phyloP scores from a whole-genome alignment of 2,888 invertebrate genomes.

The Globia sparganii region DNA sequence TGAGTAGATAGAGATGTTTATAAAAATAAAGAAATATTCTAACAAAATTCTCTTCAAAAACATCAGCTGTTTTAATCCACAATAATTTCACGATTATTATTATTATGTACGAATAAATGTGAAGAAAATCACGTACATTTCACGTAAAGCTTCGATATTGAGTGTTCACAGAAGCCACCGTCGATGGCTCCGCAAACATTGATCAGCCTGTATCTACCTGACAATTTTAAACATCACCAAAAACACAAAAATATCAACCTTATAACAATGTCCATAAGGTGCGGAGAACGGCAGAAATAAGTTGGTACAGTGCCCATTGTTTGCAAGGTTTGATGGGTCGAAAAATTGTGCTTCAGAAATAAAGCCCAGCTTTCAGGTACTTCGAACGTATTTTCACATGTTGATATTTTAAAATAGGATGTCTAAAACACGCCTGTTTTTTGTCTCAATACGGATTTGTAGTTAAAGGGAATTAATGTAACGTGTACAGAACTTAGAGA shows the following conservation, averaged over 20 bases:
- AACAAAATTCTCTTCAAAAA: neutral
- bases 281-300: neutral
- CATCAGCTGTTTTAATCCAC: neutral
- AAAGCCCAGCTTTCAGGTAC: conserved; percentile 50
- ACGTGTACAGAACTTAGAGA: neutral
- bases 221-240: conserved; percentile 2
- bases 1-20: neutral
- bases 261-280: accelerated
- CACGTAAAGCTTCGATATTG: conserved; percentile 39
- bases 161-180: conserved; percentile 46
- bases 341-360: conserved; percentile 64
- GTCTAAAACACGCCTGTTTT: neutral
- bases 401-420: conserved; percentile 33
- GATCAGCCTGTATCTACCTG: conserved; percentile 63
- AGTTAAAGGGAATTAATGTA: neutral
- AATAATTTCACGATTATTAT: conserved; percentile 11
- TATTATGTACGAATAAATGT: neutral
- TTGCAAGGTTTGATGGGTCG: conserved; percentile 60
- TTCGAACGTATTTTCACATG: conserved; percentile 25
- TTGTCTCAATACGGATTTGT: neutral
- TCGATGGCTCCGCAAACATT: conserved; percentile 61
- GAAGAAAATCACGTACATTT: conserved; percentile 44
- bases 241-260: conserved; percentile 9
- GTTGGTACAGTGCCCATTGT: conserved; percentile 50
- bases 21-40: neutral